These are phyloP conservation scores for Pachypsylla venusta DNA, from an alignment of 1,140 invertebrate species.

Conservation along the genomic window DNA sequence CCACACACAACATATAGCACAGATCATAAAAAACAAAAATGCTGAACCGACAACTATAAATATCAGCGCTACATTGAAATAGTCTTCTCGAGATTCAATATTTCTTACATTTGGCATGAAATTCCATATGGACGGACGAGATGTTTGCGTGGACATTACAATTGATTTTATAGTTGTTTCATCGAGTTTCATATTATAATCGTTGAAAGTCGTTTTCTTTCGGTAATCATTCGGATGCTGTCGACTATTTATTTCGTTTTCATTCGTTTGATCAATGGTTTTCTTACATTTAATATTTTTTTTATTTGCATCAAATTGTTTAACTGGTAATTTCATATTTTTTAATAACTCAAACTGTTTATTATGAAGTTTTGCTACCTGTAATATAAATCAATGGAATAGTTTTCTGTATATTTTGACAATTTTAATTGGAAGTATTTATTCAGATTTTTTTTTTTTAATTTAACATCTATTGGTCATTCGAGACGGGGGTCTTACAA, in stretches of 20 bases:
- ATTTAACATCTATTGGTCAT: background rate
- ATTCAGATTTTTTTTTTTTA: background rate
- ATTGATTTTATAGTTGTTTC: background rate
- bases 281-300: background rate
- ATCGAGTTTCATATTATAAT: background rate
- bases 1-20: conserved; percentile 1
- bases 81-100: background rate
- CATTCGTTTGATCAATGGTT: background rate
- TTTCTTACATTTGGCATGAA: background rate
- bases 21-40: background rate
- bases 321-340: conserved; percentile 1
- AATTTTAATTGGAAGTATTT: background rate
- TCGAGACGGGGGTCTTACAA: too few relatives aligned
- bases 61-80: background rate
- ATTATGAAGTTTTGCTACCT: background rate
- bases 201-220: background rate
- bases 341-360: background rate
- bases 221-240: background rate
- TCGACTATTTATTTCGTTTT: background rate
- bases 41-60: background rate
- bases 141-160: conserved; percentile 1
- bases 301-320: background rate
- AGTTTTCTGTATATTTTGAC: background rate
- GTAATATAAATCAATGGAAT: background rate
- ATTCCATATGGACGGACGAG: conserved; percentile 2